Percentiles rank a stretch among this genome's conserved stretches.
phyloP scores from a whole-genome alignment of 2,113 vertebrate genomes.

The Neogobius melanostomus region DNA sequence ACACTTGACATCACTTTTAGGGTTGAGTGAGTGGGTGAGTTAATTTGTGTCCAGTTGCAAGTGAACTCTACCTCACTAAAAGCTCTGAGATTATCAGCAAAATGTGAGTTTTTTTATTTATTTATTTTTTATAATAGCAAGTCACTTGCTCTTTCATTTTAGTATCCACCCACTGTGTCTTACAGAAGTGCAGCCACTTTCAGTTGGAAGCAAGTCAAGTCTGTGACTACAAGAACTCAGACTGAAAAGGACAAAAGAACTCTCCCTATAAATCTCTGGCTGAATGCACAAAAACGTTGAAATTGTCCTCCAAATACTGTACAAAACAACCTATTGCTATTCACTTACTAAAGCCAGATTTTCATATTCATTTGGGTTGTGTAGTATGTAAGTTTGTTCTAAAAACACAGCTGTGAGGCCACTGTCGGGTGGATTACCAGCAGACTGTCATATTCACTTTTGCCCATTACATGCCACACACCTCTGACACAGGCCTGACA shows the following conservation, averaged over 20 bases:
- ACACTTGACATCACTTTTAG: background rate
- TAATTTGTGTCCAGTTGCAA: background rate
- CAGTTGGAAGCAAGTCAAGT: conserved; percentile 60
- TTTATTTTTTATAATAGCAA: conserved; percentile 28
- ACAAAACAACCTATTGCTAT: background rate
- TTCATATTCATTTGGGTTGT: background rate
- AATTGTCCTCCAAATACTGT: background rate
- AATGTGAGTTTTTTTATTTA: background rate
- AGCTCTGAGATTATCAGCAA: background rate
- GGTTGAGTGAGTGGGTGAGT: background rate
- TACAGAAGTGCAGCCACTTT: conserved; percentile 50
- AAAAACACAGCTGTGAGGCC: conserved; percentile 28
- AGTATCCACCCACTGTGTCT: conserved; percentile 61
- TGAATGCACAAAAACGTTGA: background rate
- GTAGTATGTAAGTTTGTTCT: background rate
- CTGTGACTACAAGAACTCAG: conserved; percentile 14
- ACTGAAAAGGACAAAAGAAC: conserved; percentile 15
- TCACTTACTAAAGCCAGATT: background rate
- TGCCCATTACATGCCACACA: conserved; percentile 37
- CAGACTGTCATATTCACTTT: conserved; percentile 51
- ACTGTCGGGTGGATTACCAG: conserved; percentile 50
- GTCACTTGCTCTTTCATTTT: conserved; percentile 55
- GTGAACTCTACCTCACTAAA: background rate
- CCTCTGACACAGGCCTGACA: conserved; percentile 13
- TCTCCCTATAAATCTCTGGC: conserved; percentile 2